Base-by-base conservation (phyloP, 2,797 vertebrate species). In the Staurois parvus region DNA sequence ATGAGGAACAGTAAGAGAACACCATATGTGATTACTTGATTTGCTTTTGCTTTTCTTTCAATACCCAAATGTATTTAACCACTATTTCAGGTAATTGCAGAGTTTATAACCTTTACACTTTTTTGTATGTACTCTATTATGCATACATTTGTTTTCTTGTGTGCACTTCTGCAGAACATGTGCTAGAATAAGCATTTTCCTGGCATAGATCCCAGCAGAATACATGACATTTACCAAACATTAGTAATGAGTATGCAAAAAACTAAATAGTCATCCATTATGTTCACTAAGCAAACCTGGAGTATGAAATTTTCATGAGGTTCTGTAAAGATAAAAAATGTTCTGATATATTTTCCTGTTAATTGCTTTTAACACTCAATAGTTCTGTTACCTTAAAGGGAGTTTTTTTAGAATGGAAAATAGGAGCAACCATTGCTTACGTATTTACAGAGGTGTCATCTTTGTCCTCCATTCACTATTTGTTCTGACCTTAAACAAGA, bases 191-290 rank as follows among this genome's bases (percentile, higher is more conserved):
- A 59, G 32, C 32, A 40, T 77, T 64, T n/a, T 11, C 56, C 40
- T 64, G 24, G 75, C n/a, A 77, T 11, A 77, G 56, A 37, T 64
- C 30, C 30, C 62, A 77, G 32, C 56, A 26, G 34, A 34, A 40
- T 62, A 59, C 32, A 32, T 62, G 56, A 66, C 32, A 62, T 64
- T 34, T 76, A 59, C 1, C 45, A 76, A 62, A n/a, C 29, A 59
- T 59, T 62, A 13, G 19, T 26, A 77, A 77, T 77, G 30, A 77
- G 6, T 3, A 32, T 37, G 56, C 56, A 77, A 76, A 66, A 13
- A n/a, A 59, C 45, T 59, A 74, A 74, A 74, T n/a, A 59, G 19
- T 34, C 59, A 59, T 62, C 29, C 48, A 34, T 76, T 76, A 76
- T n/a, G 56, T 76, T 24, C 52, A n/a, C 52, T 30, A 26, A 2